Evolutionary conservation across 1,140 invertebrate species (phyloP).

Genomic region (Anadara kagoshimensis): DNA sequence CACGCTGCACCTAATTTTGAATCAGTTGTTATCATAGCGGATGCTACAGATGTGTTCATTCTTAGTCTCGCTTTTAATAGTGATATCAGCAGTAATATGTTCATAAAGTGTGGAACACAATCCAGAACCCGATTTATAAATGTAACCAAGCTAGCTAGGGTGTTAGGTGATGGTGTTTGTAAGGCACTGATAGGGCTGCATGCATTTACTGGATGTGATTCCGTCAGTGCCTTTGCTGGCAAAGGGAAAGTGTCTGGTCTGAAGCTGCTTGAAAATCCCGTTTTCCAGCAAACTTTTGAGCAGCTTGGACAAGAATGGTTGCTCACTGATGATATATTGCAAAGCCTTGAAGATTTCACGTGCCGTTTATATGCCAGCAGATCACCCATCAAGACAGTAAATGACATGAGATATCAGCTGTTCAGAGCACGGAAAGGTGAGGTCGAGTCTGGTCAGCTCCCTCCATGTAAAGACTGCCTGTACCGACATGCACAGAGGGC

Average conservation of each 20-base stretch:
- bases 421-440: constrained; percentile 32
- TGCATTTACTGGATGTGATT: constrained; percentile 35
- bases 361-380: constrained; percentile 2
- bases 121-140: constrained; percentile 18
- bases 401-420: constrained; percentile 34
- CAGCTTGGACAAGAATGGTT: constrained; percentile 27
- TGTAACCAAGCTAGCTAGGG: constrained; percentile 8
- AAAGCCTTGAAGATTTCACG: constrained; percentile 15
- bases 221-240: constrained; percentile 24
- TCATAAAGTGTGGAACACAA: constrained; percentile 8
- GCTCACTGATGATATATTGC: constrained; percentile 10
- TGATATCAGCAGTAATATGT: background rate
- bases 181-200: constrained; percentile 36
- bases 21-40: constrained; percentile 7
- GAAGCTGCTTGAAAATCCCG: background rate
- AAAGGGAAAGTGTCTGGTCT: constrained; percentile 17
- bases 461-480: constrained; percentile 28
- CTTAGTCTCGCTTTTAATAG: constrained; percentile 11
- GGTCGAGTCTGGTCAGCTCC: constrained; percentile 30
- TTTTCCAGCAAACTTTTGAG: constrained; percentile 9
- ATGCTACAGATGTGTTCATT: constrained; percentile 39
- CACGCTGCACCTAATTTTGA: constrained; percentile 18
- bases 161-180: constrained; percentile 20
- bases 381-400: constrained; percentile 30
- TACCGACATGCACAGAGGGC: constrained; percentile 28